Evolutionary conservation across 2,888 invertebrate species (phyloP), one percentile per base, ranked within the genome.

Genomic region (Rhaphigaster nebulosa): DNA sequence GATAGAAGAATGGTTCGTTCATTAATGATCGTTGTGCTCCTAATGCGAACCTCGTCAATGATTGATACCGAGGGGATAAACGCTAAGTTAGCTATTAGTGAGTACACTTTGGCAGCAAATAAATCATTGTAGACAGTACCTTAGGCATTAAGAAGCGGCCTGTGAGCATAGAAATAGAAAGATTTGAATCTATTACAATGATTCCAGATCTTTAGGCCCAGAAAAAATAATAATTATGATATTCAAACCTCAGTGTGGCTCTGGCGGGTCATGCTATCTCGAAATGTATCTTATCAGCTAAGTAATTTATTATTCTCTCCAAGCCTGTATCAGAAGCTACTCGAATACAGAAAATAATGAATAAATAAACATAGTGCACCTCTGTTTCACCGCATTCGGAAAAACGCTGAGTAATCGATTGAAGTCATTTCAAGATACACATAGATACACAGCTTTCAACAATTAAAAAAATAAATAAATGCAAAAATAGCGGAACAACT

Each of bases 41-140:
- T 76, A 76, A 76, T 76, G 70, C 70, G 70, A 76, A 76, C 70
- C 70, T 76, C 34, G 70, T 76, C 70, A 76, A 23, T 76, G 70
- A 38, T 76, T 76, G 70, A 76, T 76, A 76, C 70, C 15, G 34
- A 76, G 70, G 20, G 70, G 70, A 76, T 76, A 76, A 65, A 76
- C 34, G 8, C 38, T 76, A 76, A 76, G 70, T 76, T 38, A 76
- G 70, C 70, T 76, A 76, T 76, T 76, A 76, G 70, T 76, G 70
- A 76, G 34, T 76, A 76, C 70, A 76, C 70, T 76, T 76, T 20
- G 38, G 5, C 20, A 76, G 70, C 20, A 20, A 34, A 76, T 76
- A 76, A 76, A 76, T 76, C 70, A 70, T 20, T 4, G 6, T 38
- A 76, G 70, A 38, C 70, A 23, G 20, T 34, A 29, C 12, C 3